Base-by-base conservation (phyloP, 2,888 invertebrate species). In the Sinohyriopsis cumingii region DNA sequence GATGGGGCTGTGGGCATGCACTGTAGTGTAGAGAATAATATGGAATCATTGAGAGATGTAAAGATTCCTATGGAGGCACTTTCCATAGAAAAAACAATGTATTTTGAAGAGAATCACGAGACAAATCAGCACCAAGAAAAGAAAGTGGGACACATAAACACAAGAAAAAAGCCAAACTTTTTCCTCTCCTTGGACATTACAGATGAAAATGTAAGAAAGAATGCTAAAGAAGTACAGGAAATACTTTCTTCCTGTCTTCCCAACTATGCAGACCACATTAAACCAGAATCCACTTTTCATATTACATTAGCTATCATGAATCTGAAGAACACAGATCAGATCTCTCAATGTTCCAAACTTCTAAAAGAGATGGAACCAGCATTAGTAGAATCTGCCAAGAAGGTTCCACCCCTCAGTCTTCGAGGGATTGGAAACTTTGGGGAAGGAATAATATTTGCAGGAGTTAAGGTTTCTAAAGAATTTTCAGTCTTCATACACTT, bases 301-400 rank as follows among this genome's bases (percentile, higher is more conserved):
- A 70, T 91, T 63, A 91, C 91, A 2, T 80, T 91, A 3, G 84
- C 86, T 65, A 87, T 87, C 61, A 73, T 91, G 1, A 83, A 89
- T 24, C 79, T 91, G 3, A 85, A 89, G 69, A 80, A 81, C 6
- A 72, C 78, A 2, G 81, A 86, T 59, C 82, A 87, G 60, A 62
- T 87, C 3, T 68, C 70, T 7, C 70, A 78, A 57, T 85, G 84
- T 53, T 74, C 73, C 7, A 71, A 82, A 25, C 83, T 80, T 12
- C 70, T 87, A 25, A 69, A 83, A 22, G 74, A 75, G 28, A 71
- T 74, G 24, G 74, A 75, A 65, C 69, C 75, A 1, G 82, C 82
- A 25, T 56, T 89, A 45, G 57, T 62, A 6, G 65, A 75, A 19
- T 68, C 78, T 20, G 68, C 78, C 9, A 78, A 82, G 0, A 75